Base-by-base conservation (phyloP, 2,888 invertebrate species). In the Notodonta dromedarius region DNA sequence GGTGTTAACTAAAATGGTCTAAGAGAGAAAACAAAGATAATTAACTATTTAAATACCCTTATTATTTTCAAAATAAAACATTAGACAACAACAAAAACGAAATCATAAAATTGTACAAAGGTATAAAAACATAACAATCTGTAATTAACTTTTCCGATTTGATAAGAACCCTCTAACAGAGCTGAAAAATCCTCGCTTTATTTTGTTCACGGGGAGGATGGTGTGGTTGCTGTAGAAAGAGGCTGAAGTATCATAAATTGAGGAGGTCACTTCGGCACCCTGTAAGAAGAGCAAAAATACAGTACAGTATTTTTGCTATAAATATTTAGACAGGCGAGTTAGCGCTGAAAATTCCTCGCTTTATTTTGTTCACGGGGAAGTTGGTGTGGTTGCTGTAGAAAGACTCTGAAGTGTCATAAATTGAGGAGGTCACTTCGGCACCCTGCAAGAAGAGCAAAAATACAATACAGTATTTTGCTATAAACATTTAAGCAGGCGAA, bases 211-310 rank as follows among this genome's bases (percentile, higher is more conserved):
- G 6, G 87, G 87, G 24, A 79, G 67, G 13, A 89, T 78, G 2
- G 86, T 80, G 75, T 92, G 93, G 65, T 88, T 86, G 62, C 85
- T 91, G 77, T 87, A 91, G 76, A 90, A 92, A 0, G 92, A 92
- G 0, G 80, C 86, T 1, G 92, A 87, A 0, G 93, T 92, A 59
- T 91, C 92, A 72, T 87, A 93, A 9, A 93, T 71, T 0, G 91
- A 89, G 0, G 93, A 93, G 42, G 80, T 79, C 69, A 92, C 79
- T 69, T 91, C 90, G 54, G 89, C 71, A 40, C 83, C 87, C 93
- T 93, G 81, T 32, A 75, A 78, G 57, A 70, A 57, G 58, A 61
- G 53, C 35, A 24, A 40, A 32, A 52, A 54, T 46, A 9, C 42
- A 42, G 4, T 42, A 42, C 1, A 46, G 44, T 13, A 46, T 46